Evolutionary conservation across 1,140 invertebrate species (phyloP), one percentile per base, ranked within the genome.

Genomic region (Bombus confusus): DNA sequence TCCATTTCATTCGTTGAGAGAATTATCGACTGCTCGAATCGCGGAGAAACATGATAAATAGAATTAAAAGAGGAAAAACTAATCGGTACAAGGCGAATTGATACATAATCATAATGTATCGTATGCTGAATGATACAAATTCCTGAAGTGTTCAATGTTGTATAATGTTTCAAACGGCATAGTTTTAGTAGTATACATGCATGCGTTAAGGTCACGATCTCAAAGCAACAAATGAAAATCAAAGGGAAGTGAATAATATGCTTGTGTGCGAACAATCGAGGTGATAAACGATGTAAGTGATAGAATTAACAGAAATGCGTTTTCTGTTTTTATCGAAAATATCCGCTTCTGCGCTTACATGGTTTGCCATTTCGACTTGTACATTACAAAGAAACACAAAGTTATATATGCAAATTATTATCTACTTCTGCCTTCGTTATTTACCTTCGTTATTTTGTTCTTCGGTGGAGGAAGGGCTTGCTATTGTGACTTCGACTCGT

Each of bases 1-100:
- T 43, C 74, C 31, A 72, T 76, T 72, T 52, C 72, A 34, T 31
- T 37, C 34, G 72, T 83, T 66, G 80, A 79, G 80, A 59, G 69
- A 79, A 76, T 79, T 85, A 75, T 47, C 13, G 82, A 89, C 73
- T 78, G 41, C 57, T 59, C 62, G 64, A 64, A 68, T 83, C 72
- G 28, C 37, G 78, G 76, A 39, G 68, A 57, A 74, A 66, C 62
- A 39, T 52, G 68, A 28, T 62, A 68, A 57, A 59, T 85, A 52
- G 77, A 89, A 87, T 87, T 87, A 87, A 87, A 90, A 90, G 47
- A 34, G 47, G n/a, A 28, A 66, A 90, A 89, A 86, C 83, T 87
- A 84, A 90, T 81, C 72, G 77, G 37, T 47, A 71, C 25, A n/a
- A 62, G n/a, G 37, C 69, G 66, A 80, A 83, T 68, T 57, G 86